A percentile compares a stretch with the other conserved stretches of the same genome.
These are phyloP conservation scores for Saccopteryx bilineata DNA, from an alignment of 2,113 vertebrate genomes.

Conservation along the genomic window DNA sequence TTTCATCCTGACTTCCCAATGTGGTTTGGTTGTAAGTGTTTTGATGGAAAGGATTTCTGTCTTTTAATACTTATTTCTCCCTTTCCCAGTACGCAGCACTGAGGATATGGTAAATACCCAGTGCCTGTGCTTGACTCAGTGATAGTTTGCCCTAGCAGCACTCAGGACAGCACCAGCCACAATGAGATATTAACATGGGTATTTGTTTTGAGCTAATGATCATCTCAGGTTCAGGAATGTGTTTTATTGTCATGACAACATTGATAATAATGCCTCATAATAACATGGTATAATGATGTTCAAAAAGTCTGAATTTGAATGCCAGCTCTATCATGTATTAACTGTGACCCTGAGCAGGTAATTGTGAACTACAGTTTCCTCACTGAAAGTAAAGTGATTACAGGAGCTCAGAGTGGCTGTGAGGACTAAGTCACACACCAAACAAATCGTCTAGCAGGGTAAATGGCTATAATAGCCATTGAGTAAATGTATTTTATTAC, in stretches of 20 bases:
- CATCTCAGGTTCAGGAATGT: not conserved
- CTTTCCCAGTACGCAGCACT: not conserved
- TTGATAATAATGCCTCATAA: not conserved
- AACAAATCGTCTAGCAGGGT: not conserved
- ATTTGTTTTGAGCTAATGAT: not conserved
- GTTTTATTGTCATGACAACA: not conserved
- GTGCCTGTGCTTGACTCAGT: not conserved
- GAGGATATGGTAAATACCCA: not conserved
- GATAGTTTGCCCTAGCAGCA: not conserved
- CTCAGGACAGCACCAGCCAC: not conserved
- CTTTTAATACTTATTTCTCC: not conserved
- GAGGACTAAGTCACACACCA: not conserved
- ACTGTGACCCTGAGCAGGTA: not conserved
- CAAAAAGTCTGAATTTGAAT: conserved; percentile 5
- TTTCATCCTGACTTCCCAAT: not conserved
- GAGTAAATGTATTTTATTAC: not conserved
- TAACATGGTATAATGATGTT: not conserved
- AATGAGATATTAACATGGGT: not conserved
- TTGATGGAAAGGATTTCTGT: not conserved
- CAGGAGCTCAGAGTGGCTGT: not conserved
- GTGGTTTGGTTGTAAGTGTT: not conserved
- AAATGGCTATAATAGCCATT: not conserved
- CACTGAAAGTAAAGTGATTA: not conserved
- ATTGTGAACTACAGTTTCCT: not conserved
- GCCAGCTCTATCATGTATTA: not conserved